These are phyloP conservation scores for Tenualosa thibaudeaui DNA, from an alignment of 2,797 vertebrate genomes.

Conservation along the genomic window DNA sequence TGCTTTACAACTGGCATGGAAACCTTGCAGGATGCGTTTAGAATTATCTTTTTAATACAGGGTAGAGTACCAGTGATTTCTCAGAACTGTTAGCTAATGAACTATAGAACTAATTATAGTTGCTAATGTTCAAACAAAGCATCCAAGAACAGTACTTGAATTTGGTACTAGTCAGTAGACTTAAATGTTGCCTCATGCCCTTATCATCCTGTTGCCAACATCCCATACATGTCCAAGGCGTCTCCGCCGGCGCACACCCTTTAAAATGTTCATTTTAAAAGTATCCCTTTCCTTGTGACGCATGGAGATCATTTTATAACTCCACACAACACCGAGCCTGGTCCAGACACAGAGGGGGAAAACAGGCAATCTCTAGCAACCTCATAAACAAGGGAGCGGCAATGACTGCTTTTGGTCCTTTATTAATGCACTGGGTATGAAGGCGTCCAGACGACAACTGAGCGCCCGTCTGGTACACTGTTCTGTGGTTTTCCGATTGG, in stretches of 20 bases:
- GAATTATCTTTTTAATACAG: too few species aligned
- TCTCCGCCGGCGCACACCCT: neutral
- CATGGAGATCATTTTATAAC: constrained; percentile 20
- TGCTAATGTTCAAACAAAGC: neutral
- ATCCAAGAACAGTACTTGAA: neutral
- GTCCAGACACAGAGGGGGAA: constrained; percentile 1
- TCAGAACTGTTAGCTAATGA: neutral
- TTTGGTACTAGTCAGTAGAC: neutral
- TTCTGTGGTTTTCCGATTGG: neutral
- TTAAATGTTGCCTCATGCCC: neutral
- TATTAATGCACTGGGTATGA: neutral
- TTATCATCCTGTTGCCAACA: neutral
- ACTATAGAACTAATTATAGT: too few species aligned
- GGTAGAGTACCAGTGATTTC: neutral
- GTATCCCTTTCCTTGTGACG: constrained; percentile 27
- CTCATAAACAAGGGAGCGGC: constrained; percentile 16
- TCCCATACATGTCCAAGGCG: neutral
- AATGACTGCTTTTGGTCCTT: neutral
- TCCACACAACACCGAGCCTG: neutral
- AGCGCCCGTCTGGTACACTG: neutral
- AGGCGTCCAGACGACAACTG: too few species aligned
- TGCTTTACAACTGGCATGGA: neutral
- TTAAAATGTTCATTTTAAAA: neutral
- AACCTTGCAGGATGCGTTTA: neutral
- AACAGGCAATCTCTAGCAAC: neutral